These are phyloP conservation scores for Allobates femoralis DNA, from an alignment of 2,797 vertebrate genomes.

Conservation along the genomic window DNA sequence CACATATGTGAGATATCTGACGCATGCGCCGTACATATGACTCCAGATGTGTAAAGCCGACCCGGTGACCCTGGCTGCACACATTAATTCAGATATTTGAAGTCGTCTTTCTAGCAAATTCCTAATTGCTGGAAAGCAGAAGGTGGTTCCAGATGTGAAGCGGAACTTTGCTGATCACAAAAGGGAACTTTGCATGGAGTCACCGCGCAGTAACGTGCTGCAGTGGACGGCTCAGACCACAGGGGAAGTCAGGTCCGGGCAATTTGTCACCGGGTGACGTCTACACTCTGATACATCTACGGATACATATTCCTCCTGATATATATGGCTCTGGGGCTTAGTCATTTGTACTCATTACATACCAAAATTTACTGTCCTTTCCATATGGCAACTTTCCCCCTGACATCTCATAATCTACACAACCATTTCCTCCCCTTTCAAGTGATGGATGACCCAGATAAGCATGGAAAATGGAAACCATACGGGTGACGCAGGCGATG, in stretches of 20 bases:
- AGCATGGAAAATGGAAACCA: slow-evolving; percentile 39
- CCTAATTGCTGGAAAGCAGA: background rate
- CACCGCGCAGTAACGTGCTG: slow-evolving; percentile 9
- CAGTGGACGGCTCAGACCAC: slow-evolving; percentile 11
- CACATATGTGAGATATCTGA: background rate
- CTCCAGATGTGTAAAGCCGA: background rate
- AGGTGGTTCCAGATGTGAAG: slow-evolving; percentile 15
- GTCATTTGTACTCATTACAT: slow-evolving; percentile 45
- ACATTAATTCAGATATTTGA: slow-evolving; percentile 7
- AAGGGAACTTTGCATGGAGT: background rate
- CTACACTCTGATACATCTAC: slow-evolving; percentile 3
- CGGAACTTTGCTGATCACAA: slow-evolving; percentile 15
- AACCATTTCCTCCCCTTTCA: slow-evolving; percentile 46
- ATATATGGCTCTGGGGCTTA: slow-evolving; percentile 1
- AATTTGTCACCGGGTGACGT: slow-evolving; percentile 30
- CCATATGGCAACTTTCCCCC: slow-evolving; percentile 31
- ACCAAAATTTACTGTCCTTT: slow-evolving; percentile 24
- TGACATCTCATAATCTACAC: slow-evolving; percentile 38
- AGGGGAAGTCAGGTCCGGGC: background rate
- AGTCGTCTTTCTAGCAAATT: slow-evolving; percentile 27
- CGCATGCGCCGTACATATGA: background rate
- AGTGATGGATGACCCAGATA: slow-evolving; percentile 34
- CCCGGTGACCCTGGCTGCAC: background rate
- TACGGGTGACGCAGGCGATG: slow-evolving; percentile 10
- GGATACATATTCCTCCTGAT: background rate